phyloP scores from a whole-genome alignment of 2,888 invertebrate genomes.

The Acrobasis consociella region DNA sequence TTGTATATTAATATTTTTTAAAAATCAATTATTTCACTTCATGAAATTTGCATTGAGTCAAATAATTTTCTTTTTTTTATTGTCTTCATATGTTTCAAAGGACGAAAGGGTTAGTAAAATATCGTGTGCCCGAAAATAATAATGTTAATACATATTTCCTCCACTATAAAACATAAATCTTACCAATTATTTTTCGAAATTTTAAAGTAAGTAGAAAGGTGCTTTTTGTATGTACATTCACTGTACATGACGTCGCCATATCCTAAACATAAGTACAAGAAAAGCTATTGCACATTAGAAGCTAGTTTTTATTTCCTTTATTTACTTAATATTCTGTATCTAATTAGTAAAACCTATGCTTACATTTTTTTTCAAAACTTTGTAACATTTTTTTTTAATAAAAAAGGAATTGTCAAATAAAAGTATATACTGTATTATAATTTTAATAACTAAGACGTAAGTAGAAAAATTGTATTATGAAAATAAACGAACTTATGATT shows the following conservation, averaged over 20 bases:
- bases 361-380: too few species aligned
- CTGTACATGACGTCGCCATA: neutral
- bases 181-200: neutral
- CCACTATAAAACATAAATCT: neutral
- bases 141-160: neutral
- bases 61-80: neutral
- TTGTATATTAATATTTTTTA: too few species aligned
- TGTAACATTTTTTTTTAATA: too few species aligned
- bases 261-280: conserved; percentile 1
- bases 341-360: too few species aligned
- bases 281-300: neutral
- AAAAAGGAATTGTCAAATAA: neutral
- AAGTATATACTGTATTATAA: neutral
- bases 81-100: neutral
- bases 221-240: neutral
- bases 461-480: conserved; percentile 7
- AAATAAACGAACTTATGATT: conserved; percentile 13
- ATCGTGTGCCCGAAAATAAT: neutral
- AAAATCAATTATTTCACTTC: too few species aligned
- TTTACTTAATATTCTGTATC: too few species aligned
- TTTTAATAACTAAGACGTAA: neutral
- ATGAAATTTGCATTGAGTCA: neutral
- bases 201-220: neutral
- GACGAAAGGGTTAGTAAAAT: neutral
- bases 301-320: neutral